Conservation (phyloP, 2,888 invertebrate genomes). For the Aphidoletes aphidimyza region DNA sequence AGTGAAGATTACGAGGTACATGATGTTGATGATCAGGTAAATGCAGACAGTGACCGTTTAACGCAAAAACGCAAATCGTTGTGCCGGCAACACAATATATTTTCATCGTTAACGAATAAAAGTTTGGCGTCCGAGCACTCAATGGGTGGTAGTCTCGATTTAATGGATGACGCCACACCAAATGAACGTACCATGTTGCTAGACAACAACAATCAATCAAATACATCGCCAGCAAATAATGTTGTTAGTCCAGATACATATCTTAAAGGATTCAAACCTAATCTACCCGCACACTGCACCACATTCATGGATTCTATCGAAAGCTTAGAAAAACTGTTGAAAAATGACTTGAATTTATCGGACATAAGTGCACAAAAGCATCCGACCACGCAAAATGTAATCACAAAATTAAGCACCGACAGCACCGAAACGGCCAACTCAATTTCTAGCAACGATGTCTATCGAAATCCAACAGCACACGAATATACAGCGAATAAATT, state of each 20-base stretch:
- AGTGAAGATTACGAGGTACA: background rate
- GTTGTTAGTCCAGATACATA: slow-evolving; percentile 13
- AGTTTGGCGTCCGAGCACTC: slow-evolving; percentile 30
- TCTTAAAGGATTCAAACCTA: slow-evolving; percentile 52
- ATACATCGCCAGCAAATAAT: background rate
- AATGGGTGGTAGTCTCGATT: slow-evolving; percentile 33
- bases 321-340: slow-evolving; percentile 65
- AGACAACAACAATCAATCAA: background rate
- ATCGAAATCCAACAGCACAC: background rate
- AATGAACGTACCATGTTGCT: background rate
- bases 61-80: slow-evolving; percentile 65
- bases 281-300: slow-evolving; percentile 61
- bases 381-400: background rate
- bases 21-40: background rate
- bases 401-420: background rate
- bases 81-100: slow-evolving; percentile 66
- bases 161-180: background rate
- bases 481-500: background rate
- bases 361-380: slow-evolving; percentile 44
- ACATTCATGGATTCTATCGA: slow-evolving; percentile 65
- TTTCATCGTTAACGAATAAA: slow-evolving; percentile 59
- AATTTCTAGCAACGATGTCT: background rate
- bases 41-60: background rate
- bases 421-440: slow-evolving; percentile 8
- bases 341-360: slow-evolving; percentile 66